Percentiles rank a stretch among this genome's conserved stretches.
Evolutionary conservation across 2,113 vertebrate species (phyloP).

Genomic region (Myodes glareolus): DNA sequence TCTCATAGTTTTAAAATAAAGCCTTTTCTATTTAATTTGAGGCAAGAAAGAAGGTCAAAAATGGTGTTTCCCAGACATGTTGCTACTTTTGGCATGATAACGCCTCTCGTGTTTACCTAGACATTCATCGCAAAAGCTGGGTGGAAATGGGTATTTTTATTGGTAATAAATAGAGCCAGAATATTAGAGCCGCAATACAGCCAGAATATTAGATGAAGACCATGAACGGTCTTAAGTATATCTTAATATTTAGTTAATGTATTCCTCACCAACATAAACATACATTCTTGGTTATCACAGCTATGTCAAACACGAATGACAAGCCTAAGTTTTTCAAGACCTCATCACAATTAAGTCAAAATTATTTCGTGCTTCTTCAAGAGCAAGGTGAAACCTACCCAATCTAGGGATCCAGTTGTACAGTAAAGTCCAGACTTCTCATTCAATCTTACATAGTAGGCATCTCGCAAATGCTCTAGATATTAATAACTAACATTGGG

Average conservation of each 20-base stretch:
- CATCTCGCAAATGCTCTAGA: not conserved
- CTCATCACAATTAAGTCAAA: constrained; percentile 36
- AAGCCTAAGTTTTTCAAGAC: not conserved
- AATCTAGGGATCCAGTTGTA: not conserved
- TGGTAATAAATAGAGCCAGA: not conserved
- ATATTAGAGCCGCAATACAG: not conserved
- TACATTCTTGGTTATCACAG: not conserved
- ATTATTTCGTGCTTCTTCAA: constrained; percentile 6
- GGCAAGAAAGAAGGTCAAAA: constrained; percentile 58
- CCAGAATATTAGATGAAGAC: not conserved
- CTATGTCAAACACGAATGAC: not conserved
- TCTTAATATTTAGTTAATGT: constrained; percentile 24
- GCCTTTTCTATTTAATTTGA: constrained; percentile 70
- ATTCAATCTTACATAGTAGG: not conserved
- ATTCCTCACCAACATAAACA: not conserved
- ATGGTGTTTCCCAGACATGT: constrained; percentile 42
- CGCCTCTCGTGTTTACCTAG: constrained; percentile 17
- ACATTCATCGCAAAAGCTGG: not conserved
- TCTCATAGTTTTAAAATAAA: constrained; percentile 65
- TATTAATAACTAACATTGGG: constrained; percentile 65
- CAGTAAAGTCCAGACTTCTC: constrained; percentile 29
- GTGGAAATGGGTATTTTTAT: constrained; percentile 31
- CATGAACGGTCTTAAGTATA: not conserved
- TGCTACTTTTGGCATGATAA: not conserved
- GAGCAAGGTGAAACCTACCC: not conserved